Percentiles rank a stretch among this genome's conserved stretches.
Evolutionary conservation across 2,797 vertebrate genomes (phyloP).

Genomic region (Petrocephalus sullivani): DNA sequence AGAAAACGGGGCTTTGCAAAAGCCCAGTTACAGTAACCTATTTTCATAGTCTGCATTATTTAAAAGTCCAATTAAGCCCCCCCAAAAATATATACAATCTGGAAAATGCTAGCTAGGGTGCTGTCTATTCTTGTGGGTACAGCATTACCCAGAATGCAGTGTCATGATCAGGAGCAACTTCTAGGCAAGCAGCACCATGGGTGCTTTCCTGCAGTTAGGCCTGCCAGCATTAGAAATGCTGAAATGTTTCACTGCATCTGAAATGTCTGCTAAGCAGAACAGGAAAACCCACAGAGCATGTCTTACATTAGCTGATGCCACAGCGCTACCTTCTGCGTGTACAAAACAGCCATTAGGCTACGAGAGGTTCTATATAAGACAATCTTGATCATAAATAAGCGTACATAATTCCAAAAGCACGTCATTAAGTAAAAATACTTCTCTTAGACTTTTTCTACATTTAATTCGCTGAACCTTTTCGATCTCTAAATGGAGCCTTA

Average conservation of each 20-base stretch:
- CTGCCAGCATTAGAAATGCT: background rate
- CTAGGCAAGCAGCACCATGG: background rate
- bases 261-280: background rate
- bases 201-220: background rate
- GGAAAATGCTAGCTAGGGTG: background rate
- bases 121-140: background rate
- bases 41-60: background rate
- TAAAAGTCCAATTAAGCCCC: background rate
- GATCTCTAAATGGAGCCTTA: conserved; percentile 39
- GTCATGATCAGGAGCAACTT: background rate
- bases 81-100: background rate
- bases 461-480: too few species aligned
- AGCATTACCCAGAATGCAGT: background rate
- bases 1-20: background rate
- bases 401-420: background rate
- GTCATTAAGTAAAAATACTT: background rate
- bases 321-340: background rate
- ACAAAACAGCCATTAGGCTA: background rate
- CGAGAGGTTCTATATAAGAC: background rate
- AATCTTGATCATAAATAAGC: background rate
- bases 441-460: background rate
- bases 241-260: background rate
- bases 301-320: background rate
- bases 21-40: background rate
- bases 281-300: background rate